These are phyloP conservation scores for Meloe dianella DNA, from an alignment of 2,888 invertebrate species.

Conservation along the genomic window DNA sequence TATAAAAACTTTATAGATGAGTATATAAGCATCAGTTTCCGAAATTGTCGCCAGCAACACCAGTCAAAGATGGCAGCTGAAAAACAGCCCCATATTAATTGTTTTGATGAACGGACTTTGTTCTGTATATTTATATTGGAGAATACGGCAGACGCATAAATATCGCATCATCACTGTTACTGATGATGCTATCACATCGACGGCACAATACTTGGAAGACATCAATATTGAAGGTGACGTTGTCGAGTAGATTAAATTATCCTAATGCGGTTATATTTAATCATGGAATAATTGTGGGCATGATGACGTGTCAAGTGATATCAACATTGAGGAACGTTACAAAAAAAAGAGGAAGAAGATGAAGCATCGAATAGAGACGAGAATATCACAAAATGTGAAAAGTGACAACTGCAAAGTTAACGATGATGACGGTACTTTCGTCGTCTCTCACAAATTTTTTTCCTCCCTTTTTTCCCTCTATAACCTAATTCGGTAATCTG, in stretches of 20 bases:
- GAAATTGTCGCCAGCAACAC: not conserved
- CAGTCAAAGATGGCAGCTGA: constrained; percentile 18
- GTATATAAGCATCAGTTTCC: not conserved
- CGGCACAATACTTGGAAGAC: not conserved
- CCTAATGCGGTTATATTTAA: constrained; percentile 29
- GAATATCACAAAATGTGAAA: not conserved
- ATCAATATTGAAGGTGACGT: not conserved
- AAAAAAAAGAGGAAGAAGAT: not conserved
- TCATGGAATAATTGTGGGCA: constrained; percentile 30
- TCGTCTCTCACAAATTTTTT: constrained; percentile 26
- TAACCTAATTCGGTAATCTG: constrained; percentile 28
- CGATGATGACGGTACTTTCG: constrained; percentile 31
- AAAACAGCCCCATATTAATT: constrained; percentile 19
- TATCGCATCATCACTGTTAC: not conserved
- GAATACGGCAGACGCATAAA: not conserved
- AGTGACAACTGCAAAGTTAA: constrained; percentile 12
- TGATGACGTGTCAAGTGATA: constrained; percentile 14
- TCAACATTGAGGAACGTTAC: not conserved
- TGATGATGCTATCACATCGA: not conserved
- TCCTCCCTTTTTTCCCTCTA: not conserved
- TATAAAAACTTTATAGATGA: too few species aligned
- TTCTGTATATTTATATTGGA: constrained; percentile 20
- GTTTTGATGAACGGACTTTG: constrained; percentile 18
- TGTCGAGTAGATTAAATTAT: constrained; percentile 23
- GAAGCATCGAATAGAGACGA: not conserved